These are phyloP conservation scores for Entomobrya proxima DNA, from an alignment of 2,888 invertebrate species.

Conservation along the genomic window DNA sequence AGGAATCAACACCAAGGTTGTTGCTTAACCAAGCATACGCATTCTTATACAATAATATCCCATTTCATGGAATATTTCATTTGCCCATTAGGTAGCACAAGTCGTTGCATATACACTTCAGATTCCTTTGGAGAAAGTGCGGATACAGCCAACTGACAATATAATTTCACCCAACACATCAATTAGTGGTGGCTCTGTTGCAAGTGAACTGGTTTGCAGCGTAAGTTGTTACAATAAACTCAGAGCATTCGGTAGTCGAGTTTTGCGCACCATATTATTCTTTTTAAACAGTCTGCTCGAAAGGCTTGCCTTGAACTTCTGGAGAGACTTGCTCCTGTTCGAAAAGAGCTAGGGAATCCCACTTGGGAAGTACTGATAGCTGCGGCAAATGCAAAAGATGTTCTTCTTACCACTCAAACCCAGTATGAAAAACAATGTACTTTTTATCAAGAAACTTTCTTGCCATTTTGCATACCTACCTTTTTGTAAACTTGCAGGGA, in stretches of 20 bases:
- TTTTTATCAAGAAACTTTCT: too few relatives aligned
- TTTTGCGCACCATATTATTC: background rate
- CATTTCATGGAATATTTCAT: too few relatives aligned
- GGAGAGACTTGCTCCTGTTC: slow-evolving; percentile 77
- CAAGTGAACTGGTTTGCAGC: slow-evolving; percentile 76
- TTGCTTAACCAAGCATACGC: too few relatives aligned
- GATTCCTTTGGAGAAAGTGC: slow-evolving; percentile 77
- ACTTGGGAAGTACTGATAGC: slow-evolving; percentile 69
- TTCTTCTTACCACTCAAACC: slow-evolving; percentile 69
- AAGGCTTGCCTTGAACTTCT: slow-evolving; percentile 76
- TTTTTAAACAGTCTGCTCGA: slow-evolving; percentile 15
- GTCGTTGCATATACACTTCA: slow-evolving; percentile 77
- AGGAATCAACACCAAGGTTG: slow-evolving; percentile 80
- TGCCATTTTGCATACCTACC: background rate
- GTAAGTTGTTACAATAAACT: slow-evolving; percentile 20
- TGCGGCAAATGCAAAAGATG: slow-evolving; percentile 41
- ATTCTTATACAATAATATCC: too few relatives aligned
- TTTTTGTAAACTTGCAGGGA: slow-evolving; percentile 39
- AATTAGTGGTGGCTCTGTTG: slow-evolving; percentile 76
- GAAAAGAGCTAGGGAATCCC: slow-evolving; percentile 75
- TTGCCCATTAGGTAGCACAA: too few relatives aligned
- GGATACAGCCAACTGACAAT: slow-evolving; percentile 76
- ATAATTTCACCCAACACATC: slow-evolving; percentile 76
- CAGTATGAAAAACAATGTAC: slow-evolving; percentile 61
- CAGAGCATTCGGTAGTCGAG: background rate